These are phyloP conservation scores for Tonatia bakeri DNA, from an alignment of 2,113 vertebrate genomes.

Conservation along the genomic window DNA sequence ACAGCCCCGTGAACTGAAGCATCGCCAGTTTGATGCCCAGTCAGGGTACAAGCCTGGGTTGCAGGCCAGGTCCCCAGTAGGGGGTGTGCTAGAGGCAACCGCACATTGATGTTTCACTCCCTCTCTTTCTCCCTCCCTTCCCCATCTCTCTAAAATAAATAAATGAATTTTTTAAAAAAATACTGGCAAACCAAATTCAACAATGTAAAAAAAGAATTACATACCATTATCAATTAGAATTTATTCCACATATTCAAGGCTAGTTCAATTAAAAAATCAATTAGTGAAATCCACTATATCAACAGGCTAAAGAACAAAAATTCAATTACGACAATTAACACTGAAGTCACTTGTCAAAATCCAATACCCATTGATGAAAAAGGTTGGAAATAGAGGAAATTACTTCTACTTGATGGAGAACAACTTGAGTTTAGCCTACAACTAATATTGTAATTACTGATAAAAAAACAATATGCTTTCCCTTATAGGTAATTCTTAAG, in stretches of 20 bases:
- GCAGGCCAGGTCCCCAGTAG: no score
- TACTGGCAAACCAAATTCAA: not conserved
- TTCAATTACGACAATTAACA: not conserved
- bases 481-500: not conserved
- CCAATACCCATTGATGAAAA: not conserved
- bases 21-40: no score
- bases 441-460: not conserved
- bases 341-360: not conserved
- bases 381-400: not conserved
- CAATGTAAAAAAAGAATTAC: not conserved
- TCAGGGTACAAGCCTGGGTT: no score
- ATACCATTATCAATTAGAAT: not conserved
- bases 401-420: not conserved
- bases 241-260: not conserved
- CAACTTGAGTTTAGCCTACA: no score
- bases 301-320: conserved; percentile 5
- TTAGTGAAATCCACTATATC: not conserved
- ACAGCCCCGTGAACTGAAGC: no score
- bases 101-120: no score
- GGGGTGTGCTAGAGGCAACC: no score
- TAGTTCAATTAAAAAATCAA: not conserved
- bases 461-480: not conserved
- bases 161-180: not conserved
- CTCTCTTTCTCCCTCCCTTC: no score
- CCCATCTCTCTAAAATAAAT: no score